Percentiles rank a stretch among this genome's conserved stretches.
Evolutionary conservation across 1,140 invertebrate species (phyloP).

Genomic region (Phymastichus coffea): DNA sequence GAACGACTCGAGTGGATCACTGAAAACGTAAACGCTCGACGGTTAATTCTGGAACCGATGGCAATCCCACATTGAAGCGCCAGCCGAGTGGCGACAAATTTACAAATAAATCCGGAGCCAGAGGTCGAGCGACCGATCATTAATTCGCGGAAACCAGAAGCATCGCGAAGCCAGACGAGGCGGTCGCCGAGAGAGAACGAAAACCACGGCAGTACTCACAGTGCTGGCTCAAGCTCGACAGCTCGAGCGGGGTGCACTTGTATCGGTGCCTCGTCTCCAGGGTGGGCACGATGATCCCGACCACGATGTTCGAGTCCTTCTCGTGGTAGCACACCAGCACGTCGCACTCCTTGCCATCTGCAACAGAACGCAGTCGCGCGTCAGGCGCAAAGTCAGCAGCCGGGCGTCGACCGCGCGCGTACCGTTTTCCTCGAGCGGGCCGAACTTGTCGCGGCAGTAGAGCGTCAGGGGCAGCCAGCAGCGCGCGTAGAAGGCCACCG

Average conservation of each 20-base stretch:
- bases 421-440: slow-evolving; percentile 51
- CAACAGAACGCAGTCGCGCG: slow-evolving; percentile 21
- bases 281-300: slow-evolving; percentile 49
- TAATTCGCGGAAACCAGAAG: no score
- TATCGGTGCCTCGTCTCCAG: slow-evolving; percentile 51
- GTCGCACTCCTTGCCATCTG: slow-evolving; percentile 56
- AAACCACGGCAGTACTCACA: slow-evolving; percentile 41
- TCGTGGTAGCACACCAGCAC: slow-evolving; percentile 55
- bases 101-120: no score
- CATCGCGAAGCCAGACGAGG: no score
- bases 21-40: no score
- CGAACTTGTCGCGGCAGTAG: slow-evolving; percentile 50
- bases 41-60: no score
- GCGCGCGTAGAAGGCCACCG: slow-evolving; percentile 47
- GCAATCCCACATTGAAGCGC: no score
- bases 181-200: slow-evolving; percentile 30
- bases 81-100: no score
- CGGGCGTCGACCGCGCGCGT: slow-evolving; percentile 3
- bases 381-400: neutral
- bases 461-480: slow-evolving; percentile 49
- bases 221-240: slow-evolving; percentile 42
- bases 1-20: no score
- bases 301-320: slow-evolving; percentile 50
- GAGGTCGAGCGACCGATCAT: no score
- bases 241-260: slow-evolving; percentile 49